phyloP scores from a whole-genome alignment of 2,797 vertebrate genomes.

The Peromyscus attwateri region DNA sequence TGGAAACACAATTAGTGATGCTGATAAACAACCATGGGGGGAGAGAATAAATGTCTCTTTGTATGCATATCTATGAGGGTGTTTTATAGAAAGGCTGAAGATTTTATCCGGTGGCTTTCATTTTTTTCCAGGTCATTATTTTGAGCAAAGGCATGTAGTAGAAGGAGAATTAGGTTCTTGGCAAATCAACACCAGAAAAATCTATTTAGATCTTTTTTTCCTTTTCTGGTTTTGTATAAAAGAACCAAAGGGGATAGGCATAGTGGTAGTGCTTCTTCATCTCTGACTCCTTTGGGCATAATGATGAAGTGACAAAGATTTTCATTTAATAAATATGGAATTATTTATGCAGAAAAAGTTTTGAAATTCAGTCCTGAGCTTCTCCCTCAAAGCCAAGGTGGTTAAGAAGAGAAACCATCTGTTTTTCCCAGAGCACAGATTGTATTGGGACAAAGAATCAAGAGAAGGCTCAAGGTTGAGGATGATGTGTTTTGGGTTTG shows the following conservation, averaged over 20 bases:
- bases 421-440: not conserved
- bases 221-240: not conserved
- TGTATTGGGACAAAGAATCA: not conserved
- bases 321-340: not conserved
- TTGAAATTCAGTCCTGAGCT: not conserved
- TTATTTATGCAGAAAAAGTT: not conserved
- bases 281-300: not conserved
- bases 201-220: not conserved
- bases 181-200: not conserved
- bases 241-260: not conserved
- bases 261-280: not conserved
- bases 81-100: slow-evolving; percentile 17
- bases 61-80: not conserved
- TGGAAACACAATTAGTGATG: slow-evolving; percentile 76
- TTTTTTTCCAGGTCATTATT: slow-evolving; percentile 25
- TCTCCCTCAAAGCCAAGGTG: not conserved
- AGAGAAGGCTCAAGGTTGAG: not conserved
- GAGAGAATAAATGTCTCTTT: not conserved
- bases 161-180: slow-evolving; percentile 16
- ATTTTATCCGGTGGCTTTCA: slow-evolving; percentile 18
- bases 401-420: not conserved
- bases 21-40: not conserved
- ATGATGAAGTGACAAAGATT: not conserved
- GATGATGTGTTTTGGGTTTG: not conserved
- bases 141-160: slow-evolving; percentile 49